A percentile compares a stretch with the other conserved stretches of the same genome.
Conservation (phyloP, 2,113 vertebrate species). For the Leucopsar rothschildi region DNA sequence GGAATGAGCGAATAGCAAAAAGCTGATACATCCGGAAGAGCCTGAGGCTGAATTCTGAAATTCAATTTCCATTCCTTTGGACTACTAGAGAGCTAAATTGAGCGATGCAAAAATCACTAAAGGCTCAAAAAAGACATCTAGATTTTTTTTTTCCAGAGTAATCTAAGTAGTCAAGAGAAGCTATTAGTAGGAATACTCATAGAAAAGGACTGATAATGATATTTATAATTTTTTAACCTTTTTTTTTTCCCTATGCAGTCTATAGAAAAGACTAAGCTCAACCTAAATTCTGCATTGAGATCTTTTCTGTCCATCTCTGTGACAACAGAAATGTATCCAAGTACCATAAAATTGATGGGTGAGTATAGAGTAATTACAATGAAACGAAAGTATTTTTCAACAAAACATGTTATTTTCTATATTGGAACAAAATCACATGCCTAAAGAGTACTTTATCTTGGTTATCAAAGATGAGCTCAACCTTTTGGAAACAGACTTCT, state of each 20-base stretch:
- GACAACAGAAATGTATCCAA: neutral
- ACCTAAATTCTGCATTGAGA: neutral
- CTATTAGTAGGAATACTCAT: neutral
- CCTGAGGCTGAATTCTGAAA: slow-evolving; percentile 51
- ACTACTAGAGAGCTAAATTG: slow-evolving; percentile 36
- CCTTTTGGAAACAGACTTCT: neutral
- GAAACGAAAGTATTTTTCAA: neutral
- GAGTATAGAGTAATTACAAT: neutral
- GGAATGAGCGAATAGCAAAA: slow-evolving; percentile 51
- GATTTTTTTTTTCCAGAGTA: neutral
- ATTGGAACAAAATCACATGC: neutral
- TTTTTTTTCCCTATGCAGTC: too few species aligned
- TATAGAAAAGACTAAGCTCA: neutral
- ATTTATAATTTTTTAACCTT: neutral
- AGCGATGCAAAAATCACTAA: neutral
- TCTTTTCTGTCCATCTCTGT: neutral
- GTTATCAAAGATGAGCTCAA: neutral
- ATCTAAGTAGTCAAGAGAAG: neutral
- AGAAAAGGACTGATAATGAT: neutral
- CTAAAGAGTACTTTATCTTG: neutral
- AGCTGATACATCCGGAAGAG: slow-evolving; percentile 64
- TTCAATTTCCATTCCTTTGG: slow-evolving; percentile 56
- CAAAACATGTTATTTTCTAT: neutral
- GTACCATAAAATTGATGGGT: neutral
- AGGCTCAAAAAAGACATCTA: slow-evolving; percentile 16